Evolutionary conservation across 1,140 invertebrate genomes (phyloP), one percentile per base, ranked within the genome.

Genomic region (Cydia strobilella): DNA sequence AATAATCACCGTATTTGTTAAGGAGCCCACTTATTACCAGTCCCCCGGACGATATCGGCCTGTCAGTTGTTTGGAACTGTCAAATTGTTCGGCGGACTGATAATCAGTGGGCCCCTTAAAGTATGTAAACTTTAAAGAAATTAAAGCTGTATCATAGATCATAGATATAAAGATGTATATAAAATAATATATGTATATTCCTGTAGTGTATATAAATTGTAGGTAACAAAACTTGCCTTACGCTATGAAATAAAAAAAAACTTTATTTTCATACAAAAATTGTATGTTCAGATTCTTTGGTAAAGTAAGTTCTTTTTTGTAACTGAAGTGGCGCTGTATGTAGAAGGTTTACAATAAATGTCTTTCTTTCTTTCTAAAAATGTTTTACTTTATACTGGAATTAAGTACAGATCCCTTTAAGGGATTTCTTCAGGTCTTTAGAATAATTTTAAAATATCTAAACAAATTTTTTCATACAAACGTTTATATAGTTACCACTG

Each of bases 131-230:
- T 27, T 27, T 27, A 27, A 48, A 48, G 15, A 48, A 2, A 6
- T 39, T 3, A 45, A 12, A 45, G 10, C 48, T 51, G 48, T 51
- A 51, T n/a, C 48, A 51, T 51, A 51, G 48, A 51, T n/a, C 48
- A 51, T 51, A 51, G 48, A 51, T 51, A n/a, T n/a, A n/a, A 51
- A 51, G 48, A 15, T 51, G 48, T 51, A 51, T 51, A n/a, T 51
- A 51, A n/a, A 51, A 51, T 51, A n/a, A 51, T 51, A 51, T 51
- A 51, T 51, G 15, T 48, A 48, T 48, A 48, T 48, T 13, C 13
- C 13, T 13, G 20, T 18, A 54, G n/a, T 23, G 54, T 59, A 23
- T 59, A 59, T 59, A 59, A 59, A 59, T 59, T 59, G 54, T 59
- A 59, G 23, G 54, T 59, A 10, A 23, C 15, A 23, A 59, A 59